Evolutionary conservation across 23 tunicate genomes (phyloP), one percentile per base, ranked within the genome.

Genomic region (Styela clava): DNA sequence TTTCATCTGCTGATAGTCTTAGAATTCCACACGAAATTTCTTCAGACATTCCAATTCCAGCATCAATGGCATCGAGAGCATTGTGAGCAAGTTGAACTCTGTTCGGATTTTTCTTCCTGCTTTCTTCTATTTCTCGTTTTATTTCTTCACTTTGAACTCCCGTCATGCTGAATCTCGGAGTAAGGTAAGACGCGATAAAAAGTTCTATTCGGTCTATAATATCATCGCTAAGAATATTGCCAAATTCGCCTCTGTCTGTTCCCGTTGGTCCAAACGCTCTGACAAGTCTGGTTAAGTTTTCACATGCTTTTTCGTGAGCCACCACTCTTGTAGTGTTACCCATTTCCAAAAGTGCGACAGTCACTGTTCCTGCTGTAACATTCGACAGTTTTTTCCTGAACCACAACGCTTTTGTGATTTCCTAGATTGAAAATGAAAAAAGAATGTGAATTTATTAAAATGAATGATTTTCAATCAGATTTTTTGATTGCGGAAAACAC

Each of bases 261-360:
- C 31, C 64, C 16, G 21, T 36, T 21, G 81, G 81, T 20, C 81
- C 65, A 56, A 74, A 87, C 25, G 73, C 81, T 34, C 64, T 76
- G 2, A 80, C 64, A 27, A 86, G 52, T 7, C 44, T 35, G n/a
- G 78, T 19, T 51, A 86, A 32, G 32, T 63, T 73, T 37, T 82
- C 83, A 44, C 86, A 82, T 0, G 86, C 83, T 35, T 87, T 87
- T 33, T 82, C 81, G 25, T 87, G 91, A 31, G 85, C 91, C 34
- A 82, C 79, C 2, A 74, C 26, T 74, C 91, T 69, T 18, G 62
- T 20, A 2, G 90, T 86, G 73, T 87, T 82, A 12, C 86, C 92
- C 33, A 74, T 31, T 61, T 87, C 86, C 1, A 87, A 12, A 5
- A 87, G 77, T 2, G 86, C 86, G 34, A 74, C 27, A n/a, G 73